Evolutionary conservation across 2,797 vertebrate species (phyloP).

Genomic region (Microchirus variegatus): DNA sequence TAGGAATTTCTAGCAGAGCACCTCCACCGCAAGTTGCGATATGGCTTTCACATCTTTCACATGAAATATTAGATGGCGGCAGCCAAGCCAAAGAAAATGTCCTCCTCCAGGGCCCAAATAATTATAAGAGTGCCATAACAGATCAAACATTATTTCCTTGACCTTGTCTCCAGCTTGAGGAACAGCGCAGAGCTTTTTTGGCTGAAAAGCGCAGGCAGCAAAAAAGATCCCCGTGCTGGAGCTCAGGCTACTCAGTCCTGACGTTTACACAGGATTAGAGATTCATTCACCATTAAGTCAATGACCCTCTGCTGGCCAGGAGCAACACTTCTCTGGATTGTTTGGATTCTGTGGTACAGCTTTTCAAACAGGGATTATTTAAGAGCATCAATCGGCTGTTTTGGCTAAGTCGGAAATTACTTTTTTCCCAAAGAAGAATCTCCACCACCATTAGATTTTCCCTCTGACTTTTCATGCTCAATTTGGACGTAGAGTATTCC

Average conservation of each 20-base stretch:
- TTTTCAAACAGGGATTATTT: conserved; percentile 45
- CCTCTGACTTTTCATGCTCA: conserved; percentile 12
- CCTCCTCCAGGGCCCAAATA: conserved; percentile 74
- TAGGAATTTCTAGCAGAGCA: conserved; percentile 40
- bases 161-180: conserved; percentile 72
- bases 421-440: conserved; percentile 24
- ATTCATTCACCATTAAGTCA: conserved; percentile 64
- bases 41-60: conserved; percentile 63
- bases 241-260: conserved; percentile 52
- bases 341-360: conserved; percentile 50
- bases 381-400: conserved; percentile 50
- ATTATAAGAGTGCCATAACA: conserved; percentile 76
- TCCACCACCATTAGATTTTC: conserved; percentile 16
- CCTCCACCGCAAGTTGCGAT: conserved; percentile 46
- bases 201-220: conserved; percentile 43
- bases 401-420: conserved; percentile 19
- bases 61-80: conserved; percentile 72
- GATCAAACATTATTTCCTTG: conserved; percentile 76
- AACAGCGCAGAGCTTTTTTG: conserved; percentile 67
- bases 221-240: conserved; percentile 56
- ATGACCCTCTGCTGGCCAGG: conserved; percentile 58
- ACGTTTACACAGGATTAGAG: conserved; percentile 72
- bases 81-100: conserved; percentile 74
- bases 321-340: conserved; percentile 53
- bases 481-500: conserved; percentile 5